Percentiles rank a stretch among this genome's conserved stretches.
phyloP scores from a whole-genome alignment of 2,888 invertebrate genomes.

The Ypsolopha scabrella region DNA sequence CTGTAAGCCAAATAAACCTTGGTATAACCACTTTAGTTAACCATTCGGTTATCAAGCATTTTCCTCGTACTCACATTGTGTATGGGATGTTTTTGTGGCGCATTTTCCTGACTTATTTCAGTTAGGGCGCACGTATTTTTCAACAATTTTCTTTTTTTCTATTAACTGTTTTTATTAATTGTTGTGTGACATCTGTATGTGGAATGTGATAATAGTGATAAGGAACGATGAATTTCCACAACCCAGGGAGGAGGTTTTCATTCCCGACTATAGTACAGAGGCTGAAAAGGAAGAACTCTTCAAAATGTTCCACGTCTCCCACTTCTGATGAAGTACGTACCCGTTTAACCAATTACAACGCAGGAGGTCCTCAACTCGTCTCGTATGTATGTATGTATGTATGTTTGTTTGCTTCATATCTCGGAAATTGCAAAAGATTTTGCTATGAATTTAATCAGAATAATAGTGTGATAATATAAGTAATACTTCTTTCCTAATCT shows the following conservation, averaged over 20 bases:
- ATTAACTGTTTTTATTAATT: background rate
- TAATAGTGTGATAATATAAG: too few species aligned
- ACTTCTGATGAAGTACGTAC: too few species aligned
- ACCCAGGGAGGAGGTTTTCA: background rate
- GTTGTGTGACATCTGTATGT: background rate
- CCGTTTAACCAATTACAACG: too few species aligned
- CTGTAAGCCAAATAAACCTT: too few species aligned
- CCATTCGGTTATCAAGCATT: slow-evolving; percentile 15
- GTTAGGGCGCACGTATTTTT: slow-evolving; percentile 37
- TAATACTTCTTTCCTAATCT: too few species aligned
- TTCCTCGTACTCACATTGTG: slow-evolving; percentile 46
- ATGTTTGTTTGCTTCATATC: too few species aligned
- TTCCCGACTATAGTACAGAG: background rate
- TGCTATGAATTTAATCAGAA: too few species aligned
- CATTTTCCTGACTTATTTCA: slow-evolving; percentile 59
- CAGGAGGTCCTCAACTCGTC: too few species aligned
- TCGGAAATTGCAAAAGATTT: too few species aligned
- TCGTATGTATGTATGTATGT: too few species aligned
- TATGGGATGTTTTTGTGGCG: slow-evolving; percentile 30
- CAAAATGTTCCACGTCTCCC: too few species aligned
- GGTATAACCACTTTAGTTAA: background rate
- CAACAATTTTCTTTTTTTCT: background rate
- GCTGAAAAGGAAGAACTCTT: background rate
- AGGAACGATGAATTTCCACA: background rate
- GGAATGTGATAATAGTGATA: background rate